Evolutionary conservation across 2,888 invertebrate genomes (phyloP).

Genomic region (Troides oblongomaculatus): DNA sequence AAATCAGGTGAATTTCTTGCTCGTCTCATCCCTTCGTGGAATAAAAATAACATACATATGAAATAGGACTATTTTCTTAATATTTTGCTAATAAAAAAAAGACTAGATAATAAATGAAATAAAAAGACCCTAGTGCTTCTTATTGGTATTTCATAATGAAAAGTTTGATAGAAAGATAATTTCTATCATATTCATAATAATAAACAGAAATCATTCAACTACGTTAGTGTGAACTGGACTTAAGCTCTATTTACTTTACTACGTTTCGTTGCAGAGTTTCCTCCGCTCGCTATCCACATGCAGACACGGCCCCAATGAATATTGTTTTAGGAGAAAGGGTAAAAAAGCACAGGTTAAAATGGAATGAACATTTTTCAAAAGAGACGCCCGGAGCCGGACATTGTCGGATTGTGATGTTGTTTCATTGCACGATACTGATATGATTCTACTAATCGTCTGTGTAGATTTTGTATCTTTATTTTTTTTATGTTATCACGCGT

Average conservation of each 20-base stretch:
- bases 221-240: constrained; percentile 5
- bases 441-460: constrained; percentile 8
- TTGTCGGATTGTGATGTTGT: constrained; percentile 41
- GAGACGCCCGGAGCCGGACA: constrained; percentile 42
- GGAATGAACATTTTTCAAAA: constrained; percentile 38
- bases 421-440: constrained; percentile 36
- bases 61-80: too few relatives aligned
- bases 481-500: too few relatives aligned
- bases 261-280: constrained; percentile 26
- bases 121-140: too few relatives aligned
- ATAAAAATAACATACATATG: too few relatives aligned
- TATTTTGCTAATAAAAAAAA: too few relatives aligned
- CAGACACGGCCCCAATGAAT: constrained; percentile 45
- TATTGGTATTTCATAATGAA: too few relatives aligned
- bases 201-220: constrained; percentile 6
- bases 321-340: constrained; percentile 17
- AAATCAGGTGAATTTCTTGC: too few relatives aligned
- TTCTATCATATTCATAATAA: neutral
- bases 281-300: constrained; percentile 43
- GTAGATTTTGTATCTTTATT: neutral
- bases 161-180: neutral
- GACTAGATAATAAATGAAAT: too few relatives aligned
- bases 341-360: constrained; percentile 48
- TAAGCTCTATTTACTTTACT: constrained; percentile 9
- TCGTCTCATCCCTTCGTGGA: too few relatives aligned